Evolutionary conservation across 2,113 vertebrate genomes (phyloP).

Genomic region (Campylomormyrus tamandua): DNA sequence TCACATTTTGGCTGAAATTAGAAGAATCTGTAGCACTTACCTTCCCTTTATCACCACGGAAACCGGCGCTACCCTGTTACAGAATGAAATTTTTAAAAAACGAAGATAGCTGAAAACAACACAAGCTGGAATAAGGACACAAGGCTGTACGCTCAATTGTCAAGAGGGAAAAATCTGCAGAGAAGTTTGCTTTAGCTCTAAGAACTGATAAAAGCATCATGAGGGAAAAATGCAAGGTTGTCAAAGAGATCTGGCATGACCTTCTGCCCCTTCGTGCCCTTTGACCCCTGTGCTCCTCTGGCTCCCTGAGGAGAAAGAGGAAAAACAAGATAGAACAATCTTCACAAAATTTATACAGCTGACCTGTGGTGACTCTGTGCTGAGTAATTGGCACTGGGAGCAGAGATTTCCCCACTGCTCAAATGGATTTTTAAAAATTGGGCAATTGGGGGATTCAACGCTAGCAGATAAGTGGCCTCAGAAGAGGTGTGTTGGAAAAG

Average conservation of each 20-base stretch:
- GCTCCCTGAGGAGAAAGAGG: constrained; percentile 45
- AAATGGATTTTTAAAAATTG: not conserved
- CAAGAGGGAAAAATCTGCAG: not conserved
- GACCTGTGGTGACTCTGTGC: not conserved
- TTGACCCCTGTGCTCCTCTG: constrained; percentile 44
- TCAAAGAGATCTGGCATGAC: constrained; percentile 32
- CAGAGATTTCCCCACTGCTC: not conserved
- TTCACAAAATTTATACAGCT: not conserved
- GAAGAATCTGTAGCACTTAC: constrained; percentile 37
- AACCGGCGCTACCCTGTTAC: constrained; percentile 48
- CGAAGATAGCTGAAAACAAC: not conserved
- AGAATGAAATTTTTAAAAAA: not conserved
- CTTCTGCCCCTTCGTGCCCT: constrained; percentile 57
- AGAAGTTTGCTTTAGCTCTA: not conserved
- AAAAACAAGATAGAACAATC: not conserved
- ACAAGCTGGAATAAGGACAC: not conserved
- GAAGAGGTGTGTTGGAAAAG: not conserved
- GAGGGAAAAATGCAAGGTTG: not conserved
- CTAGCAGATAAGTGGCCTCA: not conserved
- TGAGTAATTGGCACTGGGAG: not conserved
- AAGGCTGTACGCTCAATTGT: not conserved
- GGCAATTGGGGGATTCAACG: not conserved
- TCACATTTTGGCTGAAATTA: not conserved
- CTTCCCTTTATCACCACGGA: constrained; percentile 64
- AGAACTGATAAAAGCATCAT: not conserved